A percentile compares a stretch with the other conserved stretches of the same genome.
Conservation (phyloP, 2,888 invertebrate genomes). For the Diplolepis rosae region DNA sequence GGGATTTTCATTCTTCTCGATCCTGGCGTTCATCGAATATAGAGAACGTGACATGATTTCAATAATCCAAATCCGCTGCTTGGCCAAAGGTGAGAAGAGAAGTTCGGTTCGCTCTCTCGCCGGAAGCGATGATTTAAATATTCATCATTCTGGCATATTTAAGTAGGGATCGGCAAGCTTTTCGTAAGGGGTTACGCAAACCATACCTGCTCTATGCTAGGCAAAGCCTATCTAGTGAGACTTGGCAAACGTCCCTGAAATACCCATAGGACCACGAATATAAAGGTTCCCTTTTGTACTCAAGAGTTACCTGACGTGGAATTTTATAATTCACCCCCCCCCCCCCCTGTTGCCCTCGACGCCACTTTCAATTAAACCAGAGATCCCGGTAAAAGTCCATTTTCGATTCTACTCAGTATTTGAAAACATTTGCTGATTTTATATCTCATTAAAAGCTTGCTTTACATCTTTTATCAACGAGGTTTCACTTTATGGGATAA, state of each 20-base stretch:
- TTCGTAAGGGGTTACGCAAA: slow-evolving; percentile 40
- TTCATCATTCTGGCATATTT: slow-evolving; percentile 56
- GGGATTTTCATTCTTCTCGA: background rate
- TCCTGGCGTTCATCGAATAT: background rate
- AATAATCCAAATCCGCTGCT: slow-evolving; percentile 23
- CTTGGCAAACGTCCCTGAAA: slow-evolving; percentile 38
- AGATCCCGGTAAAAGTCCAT: background rate
- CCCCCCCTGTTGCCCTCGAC: slow-evolving; percentile 30
- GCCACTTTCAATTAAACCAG: slow-evolving; percentile 5
- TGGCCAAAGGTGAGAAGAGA: slow-evolving; percentile 25
- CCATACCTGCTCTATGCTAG: background rate
- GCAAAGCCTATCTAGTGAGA: background rate
- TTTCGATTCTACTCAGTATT: slow-evolving; percentile 3
- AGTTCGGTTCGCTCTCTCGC: slow-evolving; percentile 5
- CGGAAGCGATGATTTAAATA: slow-evolving; percentile 50
- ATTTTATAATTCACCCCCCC: slow-evolving; percentile 52
- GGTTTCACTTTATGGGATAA: background rate
- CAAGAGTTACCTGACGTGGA: slow-evolving; percentile 33
- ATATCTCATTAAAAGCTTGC: background rate
- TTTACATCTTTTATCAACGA: background rate
- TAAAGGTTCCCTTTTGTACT: slow-evolving; percentile 45
- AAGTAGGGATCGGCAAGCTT: slow-evolving; percentile 50
- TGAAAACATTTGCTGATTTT: background rate
- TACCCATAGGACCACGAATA: slow-evolving; percentile 33
- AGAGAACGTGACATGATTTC: slow-evolving; percentile 17